These are phyloP conservation scores for Oncopeltus fasciatus DNA, from an alignment of 1,140 invertebrate species.

Conservation along the genomic window DNA sequence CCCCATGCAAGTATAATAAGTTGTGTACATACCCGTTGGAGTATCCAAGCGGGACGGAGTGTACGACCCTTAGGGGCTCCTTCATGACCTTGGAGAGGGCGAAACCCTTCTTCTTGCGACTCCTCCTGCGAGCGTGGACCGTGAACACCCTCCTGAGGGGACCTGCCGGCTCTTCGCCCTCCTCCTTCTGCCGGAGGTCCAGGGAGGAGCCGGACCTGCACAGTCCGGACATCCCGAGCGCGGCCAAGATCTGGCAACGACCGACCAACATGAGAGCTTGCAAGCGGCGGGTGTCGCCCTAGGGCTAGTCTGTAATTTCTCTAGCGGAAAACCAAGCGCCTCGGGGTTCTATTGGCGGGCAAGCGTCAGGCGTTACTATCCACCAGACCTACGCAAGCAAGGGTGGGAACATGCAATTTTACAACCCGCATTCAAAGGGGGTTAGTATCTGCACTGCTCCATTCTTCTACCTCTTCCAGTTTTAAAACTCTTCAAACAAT, in stretches of 20 bases:
- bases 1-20: too few relatives aligned
- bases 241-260: not conserved
- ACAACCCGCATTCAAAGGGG: too few relatives aligned
- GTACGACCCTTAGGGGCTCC: conserved; percentile 33
- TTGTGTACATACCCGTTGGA: conserved; percentile 29
- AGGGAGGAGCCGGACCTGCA: conserved; percentile 22
- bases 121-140: conserved; percentile 27
- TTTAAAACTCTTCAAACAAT: too few relatives aligned
- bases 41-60: conserved; percentile 33
- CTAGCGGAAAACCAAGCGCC: too few relatives aligned
- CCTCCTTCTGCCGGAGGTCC: conserved; percentile 8
- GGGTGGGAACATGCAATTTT: too few relatives aligned
- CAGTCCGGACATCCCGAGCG: conserved; percentile 4
- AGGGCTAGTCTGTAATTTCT: too few relatives aligned
- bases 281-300: too few relatives aligned
- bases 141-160: conserved; percentile 31
- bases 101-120: conserved; percentile 26
- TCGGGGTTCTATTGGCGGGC: too few relatives aligned
- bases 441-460: too few relatives aligned
- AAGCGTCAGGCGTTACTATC: too few relatives aligned
- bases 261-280: not conserved
- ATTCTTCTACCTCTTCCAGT: too few relatives aligned
- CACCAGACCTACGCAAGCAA: too few relatives aligned
- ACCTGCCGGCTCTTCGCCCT: conserved; percentile 7
- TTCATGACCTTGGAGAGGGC: conserved; percentile 31